Base-by-base conservation (phyloP, 2,797 vertebrate species). In the Acestrorhynchus altus region DNA sequence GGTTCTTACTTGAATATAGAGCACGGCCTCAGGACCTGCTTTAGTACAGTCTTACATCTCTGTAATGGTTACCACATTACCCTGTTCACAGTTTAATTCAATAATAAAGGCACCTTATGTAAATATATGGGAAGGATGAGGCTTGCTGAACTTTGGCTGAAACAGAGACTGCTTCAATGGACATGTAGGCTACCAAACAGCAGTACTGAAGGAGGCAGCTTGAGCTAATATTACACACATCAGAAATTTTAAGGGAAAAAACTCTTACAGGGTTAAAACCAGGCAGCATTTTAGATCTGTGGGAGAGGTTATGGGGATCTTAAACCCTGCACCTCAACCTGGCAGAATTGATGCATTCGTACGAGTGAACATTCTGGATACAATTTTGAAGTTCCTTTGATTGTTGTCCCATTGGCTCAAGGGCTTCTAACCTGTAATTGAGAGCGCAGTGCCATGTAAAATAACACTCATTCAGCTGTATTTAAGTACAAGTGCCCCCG, bases 181-280 rank as follows among this genome's bases (percentile, higher is more conserved):
- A 44, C 42, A 26, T 51, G 47, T 52, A 31, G 24, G 6, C 44
- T 28, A 67, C 1, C 28, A 18, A 40, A 68, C 57, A 75, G 60
- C 44, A 39, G 46, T 16, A 64, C 40, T 12, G 4, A 63, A 15
- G 28, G 39, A 16, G 31, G 60, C 74, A 80, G 72, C 35, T 65
- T 54, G 78, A 77, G 44, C 68, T 60, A 74, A 66, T 74, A 20
- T 40, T 54, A 40, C 44, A 47, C 60, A 59, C 18, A 20, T 42
- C 35, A 49, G 5, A 47, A 26, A 2, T 26, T 26, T n/a, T 35
- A 11, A 42, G 42, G 18, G 9, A 64, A 44, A 64, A 22, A 12
- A 64, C 22, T 44, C 6, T 24, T 13, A 8, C 31, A 26, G 1
- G 10, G n/a, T 18, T 20, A 26, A 35, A 60, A 52, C 2, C 59